Percentiles rank a stretch among this genome's conserved stretches.
Evolutionary conservation across 2,113 vertebrate genomes (phyloP).

Genomic region (Martes martes): DNA sequence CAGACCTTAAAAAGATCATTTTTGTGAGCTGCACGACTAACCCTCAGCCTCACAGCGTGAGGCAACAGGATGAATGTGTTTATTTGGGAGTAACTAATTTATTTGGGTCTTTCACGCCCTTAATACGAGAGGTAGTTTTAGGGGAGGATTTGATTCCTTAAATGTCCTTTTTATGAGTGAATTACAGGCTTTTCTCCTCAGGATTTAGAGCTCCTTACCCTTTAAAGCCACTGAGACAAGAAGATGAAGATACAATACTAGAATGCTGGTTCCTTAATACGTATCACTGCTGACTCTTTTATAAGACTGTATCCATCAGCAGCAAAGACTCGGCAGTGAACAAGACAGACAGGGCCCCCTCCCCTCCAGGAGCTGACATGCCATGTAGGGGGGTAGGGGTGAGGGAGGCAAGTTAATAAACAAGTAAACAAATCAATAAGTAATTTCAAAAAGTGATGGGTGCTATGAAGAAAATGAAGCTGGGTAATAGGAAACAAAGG

Average conservation of each 20-base stretch:
- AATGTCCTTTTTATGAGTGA: background rate
- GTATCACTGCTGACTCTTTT: background rate
- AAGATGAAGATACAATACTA: background rate
- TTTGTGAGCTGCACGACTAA: background rate
- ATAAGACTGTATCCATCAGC: background rate
- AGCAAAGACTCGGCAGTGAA: background rate
- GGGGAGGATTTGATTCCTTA: background rate
- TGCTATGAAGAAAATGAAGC: background rate
- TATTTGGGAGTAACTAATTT: slow-evolving; percentile 35
- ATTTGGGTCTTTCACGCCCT: background rate
- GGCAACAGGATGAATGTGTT: background rate
- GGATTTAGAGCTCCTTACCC: background rate
- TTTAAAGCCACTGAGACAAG: background rate
- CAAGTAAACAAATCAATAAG: slow-evolving; percentile 35
- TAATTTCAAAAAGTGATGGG: background rate
- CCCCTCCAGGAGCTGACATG: background rate
- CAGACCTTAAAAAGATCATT: background rate
- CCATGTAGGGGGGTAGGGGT: fast-evolving
- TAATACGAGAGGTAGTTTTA: background rate
- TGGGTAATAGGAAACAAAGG: background rate
- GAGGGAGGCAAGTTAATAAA: background rate
- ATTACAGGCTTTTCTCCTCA: background rate
- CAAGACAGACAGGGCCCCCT: background rate
- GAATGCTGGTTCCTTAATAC: background rate
- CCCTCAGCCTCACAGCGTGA: background rate